These are phyloP conservation scores for Stichodactyla helianthus DNA, from an alignment of 64 coral and sea anemone species.

Conservation along the genomic window DNA sequence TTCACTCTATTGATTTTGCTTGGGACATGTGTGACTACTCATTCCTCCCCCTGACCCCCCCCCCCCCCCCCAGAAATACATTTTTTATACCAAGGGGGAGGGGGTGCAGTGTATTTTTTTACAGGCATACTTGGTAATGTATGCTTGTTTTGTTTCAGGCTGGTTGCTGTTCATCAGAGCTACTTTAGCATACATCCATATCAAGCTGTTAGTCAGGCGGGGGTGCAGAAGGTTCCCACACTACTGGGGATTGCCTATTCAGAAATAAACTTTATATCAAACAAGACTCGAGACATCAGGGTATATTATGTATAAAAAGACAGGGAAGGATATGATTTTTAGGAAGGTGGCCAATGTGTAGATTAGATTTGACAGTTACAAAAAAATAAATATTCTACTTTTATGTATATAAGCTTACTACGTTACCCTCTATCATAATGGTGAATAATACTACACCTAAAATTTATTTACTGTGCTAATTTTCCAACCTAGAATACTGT, in stretches of 20 bases:
- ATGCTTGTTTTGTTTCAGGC: conserved; percentile 12
- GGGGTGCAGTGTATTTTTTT: background rate
- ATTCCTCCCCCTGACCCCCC: no score
- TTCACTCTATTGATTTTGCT: no score
- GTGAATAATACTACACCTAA: no score
- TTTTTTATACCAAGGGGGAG: no score
- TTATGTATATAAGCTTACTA: background rate
- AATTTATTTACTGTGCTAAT: no score
- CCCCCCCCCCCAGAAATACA: no score
- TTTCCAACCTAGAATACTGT: no score
- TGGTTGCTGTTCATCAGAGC: conserved; percentile 52
- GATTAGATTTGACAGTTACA: background rate
- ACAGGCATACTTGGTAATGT: background rate
- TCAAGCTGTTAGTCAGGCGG: conserved; percentile 51
- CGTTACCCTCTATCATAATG: no score
- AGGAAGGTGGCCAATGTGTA: background rate
- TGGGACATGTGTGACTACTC: no score
- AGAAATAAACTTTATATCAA: background rate
- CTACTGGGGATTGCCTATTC: conserved; percentile 45
- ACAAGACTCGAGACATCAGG: background rate
- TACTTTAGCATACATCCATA: conserved; percentile 45
- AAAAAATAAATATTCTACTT: background rate
- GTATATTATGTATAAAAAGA: background rate
- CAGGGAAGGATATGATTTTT: background rate
- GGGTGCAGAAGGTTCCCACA: conserved; percentile 50